Percentiles rank a stretch among this genome's conserved stretches.
Evolutionary conservation across 2,888 invertebrate species (phyloP).

Genomic region (Conus canariensis): DNA sequence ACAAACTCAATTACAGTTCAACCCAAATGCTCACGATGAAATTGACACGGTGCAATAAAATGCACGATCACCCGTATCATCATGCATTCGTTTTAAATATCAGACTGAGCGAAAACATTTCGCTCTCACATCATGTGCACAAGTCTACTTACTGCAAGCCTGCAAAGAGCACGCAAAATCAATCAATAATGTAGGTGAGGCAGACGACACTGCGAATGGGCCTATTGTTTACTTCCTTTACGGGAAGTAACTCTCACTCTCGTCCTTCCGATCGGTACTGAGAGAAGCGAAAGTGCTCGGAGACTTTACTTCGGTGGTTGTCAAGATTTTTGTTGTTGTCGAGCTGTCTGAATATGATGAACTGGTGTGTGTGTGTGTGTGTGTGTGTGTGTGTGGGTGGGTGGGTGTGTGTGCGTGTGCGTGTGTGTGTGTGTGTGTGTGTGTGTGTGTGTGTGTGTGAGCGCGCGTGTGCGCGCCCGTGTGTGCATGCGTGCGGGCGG

Average conservation of each 20-base stretch:
- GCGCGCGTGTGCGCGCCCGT: too few relatives aligned
- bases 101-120: background rate
- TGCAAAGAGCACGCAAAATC: background rate
- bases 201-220: conserved; percentile 5
- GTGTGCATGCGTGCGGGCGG: background rate
- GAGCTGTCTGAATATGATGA: too few relatives aligned
- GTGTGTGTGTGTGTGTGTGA: too few relatives aligned
- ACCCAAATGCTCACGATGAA: too few relatives aligned
- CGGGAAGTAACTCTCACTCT: background rate
- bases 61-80: background rate
- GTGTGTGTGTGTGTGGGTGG: too few relatives aligned
- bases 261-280: background rate
- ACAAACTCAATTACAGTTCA: too few relatives aligned
- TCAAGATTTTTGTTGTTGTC: too few relatives aligned
- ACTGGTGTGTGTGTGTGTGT: too few relatives aligned
- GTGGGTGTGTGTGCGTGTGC: too few relatives aligned
- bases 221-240: conserved; percentile 20
- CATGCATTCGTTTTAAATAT: background rate
- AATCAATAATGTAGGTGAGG: background rate
- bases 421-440: too few relatives aligned
- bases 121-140: background rate
- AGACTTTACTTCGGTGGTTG: too few relatives aligned
- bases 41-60: background rate
- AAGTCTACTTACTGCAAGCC: background rate
- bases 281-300: too few relatives aligned